Evolutionary conservation across 2,888 invertebrate genomes (phyloP), one percentile per base, ranked within the genome.

Genomic region (Choristoneura rosaceana): DNA sequence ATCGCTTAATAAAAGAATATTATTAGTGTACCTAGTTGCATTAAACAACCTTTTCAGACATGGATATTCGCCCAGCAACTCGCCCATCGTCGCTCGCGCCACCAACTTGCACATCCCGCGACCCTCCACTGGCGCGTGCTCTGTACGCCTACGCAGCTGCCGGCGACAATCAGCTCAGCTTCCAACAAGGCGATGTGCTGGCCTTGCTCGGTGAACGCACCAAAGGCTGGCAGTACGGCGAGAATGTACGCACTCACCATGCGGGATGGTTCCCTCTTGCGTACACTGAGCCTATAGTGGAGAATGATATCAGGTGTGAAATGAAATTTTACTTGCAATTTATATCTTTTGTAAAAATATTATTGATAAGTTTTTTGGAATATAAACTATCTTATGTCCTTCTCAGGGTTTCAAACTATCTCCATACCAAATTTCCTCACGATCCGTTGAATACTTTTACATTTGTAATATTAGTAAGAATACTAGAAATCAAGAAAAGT

Each of bases 221-320:
- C 79, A 98, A 98, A 87, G 99, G 99, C 34, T 99, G 99, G 99
- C 98, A 99, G 90, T 99, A 98, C 83, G 99, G 99, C n/a, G 98
- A 98, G 89, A 99, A 99, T 90, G 90, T 97, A 79, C 95, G 98
- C 70, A 98, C 98, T n/a, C 98, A 98, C 86, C 96, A 97, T 85
- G 97, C 97, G 77, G 99, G 99, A 45, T 99, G 99, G 99, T 99
- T 99, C 90, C 99, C 99, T 0, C 93, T 98, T 75, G 98, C 98
- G n/a, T 99, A 98, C 84, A 98, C 98, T 43, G 98, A 98, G 90
- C 94, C 94, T n/a, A 94, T 96, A 65, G 93, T 96, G 70, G 97
- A 96, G 80, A 96, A 96, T 78, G 95, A 95, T 77, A 88, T 95
- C 78, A 94, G 95, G 96, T 96, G 87, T 90, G 38, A 38, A 38